These are phyloP conservation scores for Hydrophis major DNA, from an alignment of 2,797 vertebrate species.

Conservation along the genomic window DNA sequence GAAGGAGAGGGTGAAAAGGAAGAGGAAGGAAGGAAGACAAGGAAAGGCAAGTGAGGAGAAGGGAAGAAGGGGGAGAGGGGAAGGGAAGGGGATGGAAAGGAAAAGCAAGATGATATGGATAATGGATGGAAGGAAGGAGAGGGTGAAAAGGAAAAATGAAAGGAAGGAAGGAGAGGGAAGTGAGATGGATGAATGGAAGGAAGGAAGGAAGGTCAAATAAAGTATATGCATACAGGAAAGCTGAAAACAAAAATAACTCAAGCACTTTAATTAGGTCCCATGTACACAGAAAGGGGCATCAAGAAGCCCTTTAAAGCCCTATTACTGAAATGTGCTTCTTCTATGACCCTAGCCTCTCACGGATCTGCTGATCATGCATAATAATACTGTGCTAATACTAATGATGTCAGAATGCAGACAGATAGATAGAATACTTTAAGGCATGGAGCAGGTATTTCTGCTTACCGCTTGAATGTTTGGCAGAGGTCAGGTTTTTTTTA, in stretches of 20 bases:
- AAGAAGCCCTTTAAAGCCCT: background rate
- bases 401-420: background rate
- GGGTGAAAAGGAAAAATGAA: too few relatives aligned
- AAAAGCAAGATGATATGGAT: too few relatives aligned
- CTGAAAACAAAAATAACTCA: background rate
- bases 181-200: too few relatives aligned
- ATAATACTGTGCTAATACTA: too few relatives aligned
- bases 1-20: too few relatives aligned
- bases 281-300: background rate
- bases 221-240: background rate
- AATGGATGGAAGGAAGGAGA: too few relatives aligned
- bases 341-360: too few relatives aligned
- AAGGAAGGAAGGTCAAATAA: constrained; percentile 20
- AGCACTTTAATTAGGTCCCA: background rate
- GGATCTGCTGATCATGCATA: background rate
- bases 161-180: background rate
- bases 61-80: too few relatives aligned
- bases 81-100: too few relatives aligned
- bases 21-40: too few relatives aligned
- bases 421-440: background rate
- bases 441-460: background rate
- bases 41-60: too few relatives aligned
- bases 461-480: background rate
- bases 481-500: background rate
- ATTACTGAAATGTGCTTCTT: background rate